Base-by-base conservation (phyloP, 2,888 invertebrate species). In the Protonemura montana region DNA sequence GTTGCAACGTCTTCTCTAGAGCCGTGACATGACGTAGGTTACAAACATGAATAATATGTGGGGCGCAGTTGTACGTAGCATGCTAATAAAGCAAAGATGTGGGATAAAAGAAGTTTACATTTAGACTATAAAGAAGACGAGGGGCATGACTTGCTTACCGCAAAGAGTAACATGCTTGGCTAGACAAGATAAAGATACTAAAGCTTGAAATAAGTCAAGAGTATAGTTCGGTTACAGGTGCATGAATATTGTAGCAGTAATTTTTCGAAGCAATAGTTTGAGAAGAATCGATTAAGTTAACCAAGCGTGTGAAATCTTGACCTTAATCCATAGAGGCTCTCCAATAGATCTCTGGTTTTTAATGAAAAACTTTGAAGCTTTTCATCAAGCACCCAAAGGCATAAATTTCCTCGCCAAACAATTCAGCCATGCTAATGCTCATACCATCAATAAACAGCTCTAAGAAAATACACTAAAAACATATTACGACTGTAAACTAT, bases 81-180 rank as follows among this genome's bases (percentile, higher is more conserved):
- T 59, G 59, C 59, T 59, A 59, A 59, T 59, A 59, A 59, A 59
- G 59, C 59, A 59, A 59, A 59, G 21, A 59, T 59, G 59, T 59
- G 59, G 21, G 59, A 59, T 59, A 59, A 59, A 59, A 21, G 21
- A 2, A 21, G 59, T 10, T 59, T 59, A 59, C 6, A n/a, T n/a
- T n/a, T n/a, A n/a, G n/a, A 59, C 59, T 59, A 21, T 59, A 59
- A 59, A 21, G 59, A 35, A 35, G 35, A 35, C 35, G 35, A 35
- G 10, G 10, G 35, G 21, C 59, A 59, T 59, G 59, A 59, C 59
- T 59, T 59, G 59, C 59, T 59, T 59, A 13, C 59, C 1, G 21
- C 59, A 21, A 59, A 59, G 21, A 59, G 59, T 59, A 35, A 3
- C 35, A 6, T 59, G 21, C 59, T 7, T 59, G 59, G 59, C 59